Evolutionary conservation across 2,113 vertebrate genomes (phyloP), one percentile per base, ranked within the genome.

Genomic region (Perccottus glenii): DNA sequence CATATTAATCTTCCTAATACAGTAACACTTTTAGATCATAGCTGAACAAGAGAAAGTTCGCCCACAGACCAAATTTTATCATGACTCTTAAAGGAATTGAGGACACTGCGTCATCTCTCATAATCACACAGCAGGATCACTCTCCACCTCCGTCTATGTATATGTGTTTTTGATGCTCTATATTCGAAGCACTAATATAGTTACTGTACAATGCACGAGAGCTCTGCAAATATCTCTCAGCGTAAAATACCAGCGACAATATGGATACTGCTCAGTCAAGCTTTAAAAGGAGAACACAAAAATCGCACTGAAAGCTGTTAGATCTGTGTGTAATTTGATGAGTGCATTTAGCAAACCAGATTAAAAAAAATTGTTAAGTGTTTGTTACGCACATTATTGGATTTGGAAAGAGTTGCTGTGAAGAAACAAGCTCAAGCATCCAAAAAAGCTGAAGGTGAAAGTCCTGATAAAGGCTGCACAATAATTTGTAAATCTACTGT

Each of bases 31-130:
- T 88, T 82, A 78, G 78, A 81, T 73, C 71, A 67, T 70, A 72
- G 75, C 72, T 60, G 70, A 67, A 71, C 59, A 80, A 48, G 72
- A 67, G 77, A 80, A 50, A 33, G 60, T 64, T 89, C 69, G 74
- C 86, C 85, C 70, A 88, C 85, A 67, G 72, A 83, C 61, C 73
- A 67, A 88, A 55, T 82, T 82, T 57, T 77, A 15, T 81, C 75
- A 87, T 80, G 83, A 80, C 69, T 77, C 77, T 85, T 89, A 65
- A 75, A 78, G 75, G 79, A 90, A 90, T 87, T 55, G 44, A 86
- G 82, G 85, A 79, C 88, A 87, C 85, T 83, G 86, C 87, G 64
- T 90, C 86, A 80, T 81, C 78, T 55, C 51, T 84, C 72, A 80
- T 78, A 78, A 85, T 80, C 70, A 81, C 53, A 52, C 67, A 79